Conservation (phyloP, 2,888 invertebrate genomes). For the Neoascia interrupta region DNA sequence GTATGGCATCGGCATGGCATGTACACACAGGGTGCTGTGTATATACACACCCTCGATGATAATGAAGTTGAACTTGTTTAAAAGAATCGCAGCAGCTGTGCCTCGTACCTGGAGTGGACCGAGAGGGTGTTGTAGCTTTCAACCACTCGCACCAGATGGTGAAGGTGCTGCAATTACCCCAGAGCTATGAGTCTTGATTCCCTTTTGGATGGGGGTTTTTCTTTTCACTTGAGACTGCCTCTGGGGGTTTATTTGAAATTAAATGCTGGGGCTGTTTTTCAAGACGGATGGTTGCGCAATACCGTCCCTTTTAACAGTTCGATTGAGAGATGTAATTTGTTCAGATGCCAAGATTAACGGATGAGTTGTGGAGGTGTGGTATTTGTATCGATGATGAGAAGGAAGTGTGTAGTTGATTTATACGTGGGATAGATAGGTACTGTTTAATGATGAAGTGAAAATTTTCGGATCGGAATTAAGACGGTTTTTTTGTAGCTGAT, state of each 20-base stretch:
- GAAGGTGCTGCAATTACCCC: constrained; percentile 61
- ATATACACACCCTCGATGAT: constrained; percentile 28
- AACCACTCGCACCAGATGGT: constrained; percentile 45
- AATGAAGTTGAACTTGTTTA: constrained; percentile 52
- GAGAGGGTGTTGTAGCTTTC: background rate
- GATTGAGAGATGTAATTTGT: constrained; percentile 45
- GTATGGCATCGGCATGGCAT: background rate
- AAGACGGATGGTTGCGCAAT: constrained; percentile 33
- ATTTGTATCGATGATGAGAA: no score
- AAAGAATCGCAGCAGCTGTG: constrained; percentile 46
- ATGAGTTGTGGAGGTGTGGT: no score
- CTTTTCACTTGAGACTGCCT: constrained; percentile 30
- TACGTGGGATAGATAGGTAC: no score
- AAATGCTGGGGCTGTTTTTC: constrained; percentile 53
- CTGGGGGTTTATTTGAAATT: constrained; percentile 61
- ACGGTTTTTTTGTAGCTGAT: no score
- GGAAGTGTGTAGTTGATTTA: no score
- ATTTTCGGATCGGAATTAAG: no score
- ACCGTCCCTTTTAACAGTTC: constrained; percentile 20
- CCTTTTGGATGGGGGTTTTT: constrained; percentile 15
- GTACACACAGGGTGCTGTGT: no score
- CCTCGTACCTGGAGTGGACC: constrained; percentile 25
- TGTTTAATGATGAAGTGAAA: no score
- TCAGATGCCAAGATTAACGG: constrained; percentile 2
- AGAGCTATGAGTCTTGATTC: constrained; percentile 41